These are phyloP conservation scores for Agonum fuliginosum DNA, from an alignment of 2,888 invertebrate genomes.

Conservation along the genomic window DNA sequence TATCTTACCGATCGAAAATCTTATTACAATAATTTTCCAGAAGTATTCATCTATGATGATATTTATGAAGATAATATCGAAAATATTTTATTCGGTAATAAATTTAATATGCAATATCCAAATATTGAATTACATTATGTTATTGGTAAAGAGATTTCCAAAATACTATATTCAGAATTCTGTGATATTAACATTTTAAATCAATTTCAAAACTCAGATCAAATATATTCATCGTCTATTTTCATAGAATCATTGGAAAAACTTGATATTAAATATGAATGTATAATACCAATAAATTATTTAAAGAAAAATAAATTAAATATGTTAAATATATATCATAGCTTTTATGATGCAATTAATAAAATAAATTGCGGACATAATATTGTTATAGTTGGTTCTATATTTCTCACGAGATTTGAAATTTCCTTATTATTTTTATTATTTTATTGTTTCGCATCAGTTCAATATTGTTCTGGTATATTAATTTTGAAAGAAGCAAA, in stretches of 20 bases:
- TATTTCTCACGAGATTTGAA: constrained; percentile 51
- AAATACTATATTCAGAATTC: constrained; percentile 51
- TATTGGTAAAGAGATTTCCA: constrained; percentile 44
- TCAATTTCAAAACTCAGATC: background rate
- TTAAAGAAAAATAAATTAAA: constrained; percentile 3
- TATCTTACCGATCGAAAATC: background rate
- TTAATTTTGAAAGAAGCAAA: constrained; percentile 23
- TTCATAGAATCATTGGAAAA: background rate
- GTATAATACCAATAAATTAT: background rate
- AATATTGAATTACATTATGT: constrained; percentile 11
- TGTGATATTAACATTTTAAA: constrained; percentile 39
- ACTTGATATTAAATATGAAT: constrained; percentile 22
- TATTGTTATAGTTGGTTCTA: constrained; percentile 23
- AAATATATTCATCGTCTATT: background rate
- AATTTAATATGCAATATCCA: background rate
- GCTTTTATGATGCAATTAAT: constrained; percentile 16
- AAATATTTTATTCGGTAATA: constrained; percentile 26
- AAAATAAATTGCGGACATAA: constrained; percentile 24
- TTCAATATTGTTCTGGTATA: constrained; percentile 30
- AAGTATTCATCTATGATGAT: background rate
- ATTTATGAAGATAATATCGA: background rate
- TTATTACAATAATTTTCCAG: background rate
- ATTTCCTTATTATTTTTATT: constrained; percentile 39
- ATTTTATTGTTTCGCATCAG: constrained; percentile 27
- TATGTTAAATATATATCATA: constrained; percentile 11